A percentile compares a stretch with the other conserved stretches of the same genome.
Evolutionary conservation across 1,140 invertebrate species (phyloP).

Genomic region (Lycorma delicatula): DNA sequence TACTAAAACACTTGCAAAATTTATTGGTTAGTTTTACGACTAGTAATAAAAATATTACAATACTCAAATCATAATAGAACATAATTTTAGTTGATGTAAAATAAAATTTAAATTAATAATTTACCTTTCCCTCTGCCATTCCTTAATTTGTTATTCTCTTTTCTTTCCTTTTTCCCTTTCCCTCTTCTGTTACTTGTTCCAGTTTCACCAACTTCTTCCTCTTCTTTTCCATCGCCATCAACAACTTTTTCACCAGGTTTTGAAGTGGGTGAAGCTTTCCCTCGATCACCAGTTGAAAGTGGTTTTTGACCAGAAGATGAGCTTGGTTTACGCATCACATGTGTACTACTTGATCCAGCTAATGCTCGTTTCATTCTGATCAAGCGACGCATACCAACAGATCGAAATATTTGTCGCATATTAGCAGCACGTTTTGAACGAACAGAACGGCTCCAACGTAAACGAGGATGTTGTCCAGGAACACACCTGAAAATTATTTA

Average conservation of each 20-base stretch:
- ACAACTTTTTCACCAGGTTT: slow-evolving; percentile 27
- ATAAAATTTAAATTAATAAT: slow-evolving; percentile 23
- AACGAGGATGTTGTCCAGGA: slow-evolving; percentile 70
- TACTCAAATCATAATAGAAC: no score
- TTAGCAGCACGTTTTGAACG: slow-evolving; percentile 12
- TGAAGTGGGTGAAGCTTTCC: slow-evolving; percentile 16
- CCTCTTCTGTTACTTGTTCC: slow-evolving; percentile 30
- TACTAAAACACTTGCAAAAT: no score
- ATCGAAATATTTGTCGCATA: slow-evolving; percentile 4
- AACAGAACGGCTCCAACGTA: slow-evolving; percentile 58
- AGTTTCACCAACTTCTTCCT: slow-evolving; percentile 21
- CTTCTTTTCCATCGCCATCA: slow-evolving; percentile 27
- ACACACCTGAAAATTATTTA: slow-evolving; percentile 50
- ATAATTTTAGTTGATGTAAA: slow-evolving; percentile 19
- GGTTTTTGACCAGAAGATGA: background rate
- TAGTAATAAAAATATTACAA: no score
- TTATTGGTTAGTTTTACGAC: no score
- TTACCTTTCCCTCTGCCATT: slow-evolving; percentile 33
- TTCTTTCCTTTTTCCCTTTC: slow-evolving; percentile 37
- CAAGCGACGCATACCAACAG: background rate
- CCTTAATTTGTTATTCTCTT: slow-evolving; percentile 29
- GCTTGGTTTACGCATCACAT: slow-evolving; percentile 22
- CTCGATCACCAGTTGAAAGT: background rate
- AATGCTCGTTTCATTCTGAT: slow-evolving; percentile 22
- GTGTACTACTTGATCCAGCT: slow-evolving; percentile 23